Percentiles rank a stretch among this genome's conserved stretches.
These are phyloP conservation scores for Delia radicum DNA, from an alignment of 1,140 invertebrate genomes.

Conservation along the genomic window DNA sequence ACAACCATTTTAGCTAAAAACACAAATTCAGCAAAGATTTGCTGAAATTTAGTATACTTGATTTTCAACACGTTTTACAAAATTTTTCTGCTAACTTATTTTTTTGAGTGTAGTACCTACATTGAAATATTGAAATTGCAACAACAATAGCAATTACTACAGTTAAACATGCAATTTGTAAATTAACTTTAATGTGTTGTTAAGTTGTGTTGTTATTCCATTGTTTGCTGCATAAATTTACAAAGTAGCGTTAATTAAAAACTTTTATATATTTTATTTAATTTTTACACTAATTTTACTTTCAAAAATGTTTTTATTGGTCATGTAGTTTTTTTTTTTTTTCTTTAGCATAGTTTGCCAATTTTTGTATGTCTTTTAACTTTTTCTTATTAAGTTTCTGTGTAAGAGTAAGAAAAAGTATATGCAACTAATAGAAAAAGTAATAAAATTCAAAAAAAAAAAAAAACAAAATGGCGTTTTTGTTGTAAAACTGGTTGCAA, in stretches of 20 bases:
- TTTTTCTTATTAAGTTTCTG: neutral
- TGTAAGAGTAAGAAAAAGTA: neutral
- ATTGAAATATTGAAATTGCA: too few relatives aligned
- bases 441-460: neutral
- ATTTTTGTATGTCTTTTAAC: neutral
- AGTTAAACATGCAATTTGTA: neutral
- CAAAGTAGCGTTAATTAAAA: conserved; percentile 16
- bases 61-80: too few relatives aligned
- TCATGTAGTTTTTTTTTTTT: neutral
- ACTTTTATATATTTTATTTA: conserved; percentile 6
- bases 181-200: conserved; percentile 8
- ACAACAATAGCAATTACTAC: too few relatives aligned
- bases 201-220: neutral
- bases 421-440: conserved; percentile 4
- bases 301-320: conserved; percentile 6
- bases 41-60: too few relatives aligned
- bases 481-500: too few relatives aligned
- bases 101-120: too few relatives aligned
- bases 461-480: neutral
- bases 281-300: conserved; percentile 1
- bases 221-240: conserved; percentile 6
- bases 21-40: too few relatives aligned
- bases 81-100: too few relatives aligned
- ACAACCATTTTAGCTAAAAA: too few relatives aligned
- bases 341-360: neutral